phyloP scores from a whole-genome alignment of 1,140 invertebrate species.

The Ditylenchus dipsaci region DNA sequence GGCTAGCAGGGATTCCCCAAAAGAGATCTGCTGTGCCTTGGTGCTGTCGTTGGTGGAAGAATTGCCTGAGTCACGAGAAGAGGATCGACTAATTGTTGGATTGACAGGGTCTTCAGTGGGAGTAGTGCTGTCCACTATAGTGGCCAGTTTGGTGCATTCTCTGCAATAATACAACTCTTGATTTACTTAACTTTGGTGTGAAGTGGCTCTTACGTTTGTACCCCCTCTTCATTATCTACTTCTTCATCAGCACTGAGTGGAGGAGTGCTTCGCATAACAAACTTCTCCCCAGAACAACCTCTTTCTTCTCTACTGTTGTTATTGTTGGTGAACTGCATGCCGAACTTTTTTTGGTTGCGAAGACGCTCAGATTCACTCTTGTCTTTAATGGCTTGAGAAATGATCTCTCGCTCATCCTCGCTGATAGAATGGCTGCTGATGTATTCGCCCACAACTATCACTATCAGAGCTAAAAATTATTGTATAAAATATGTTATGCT shows the following conservation, averaged over 20 bases:
- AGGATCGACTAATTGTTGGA: not conserved
- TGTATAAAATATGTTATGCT: no score
- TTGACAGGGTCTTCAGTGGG: not conserved
- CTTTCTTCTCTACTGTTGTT: not conserved
- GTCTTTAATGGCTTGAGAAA: not conserved
- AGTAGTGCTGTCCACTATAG: not conserved
- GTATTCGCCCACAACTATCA: conserved; percentile 8
- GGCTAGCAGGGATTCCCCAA: not conserved
- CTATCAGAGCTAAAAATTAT: not conserved
- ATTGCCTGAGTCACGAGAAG: conserved; percentile 1
- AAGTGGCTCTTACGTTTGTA: not conserved
- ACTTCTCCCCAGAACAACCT: not conserved
- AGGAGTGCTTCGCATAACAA: not conserved
- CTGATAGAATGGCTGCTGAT: not conserved
- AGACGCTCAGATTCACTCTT: conserved; percentile 6
- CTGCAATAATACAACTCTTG: not conserved
- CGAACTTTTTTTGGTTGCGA: not conserved
- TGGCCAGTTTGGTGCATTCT: not conserved
- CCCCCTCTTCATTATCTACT: not conserved
- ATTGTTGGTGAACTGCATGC: not conserved
- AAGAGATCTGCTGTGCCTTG: conserved; percentile 10
- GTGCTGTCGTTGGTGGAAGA: conserved; percentile 1
- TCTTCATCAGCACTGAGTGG: not conserved
- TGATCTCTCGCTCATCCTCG: conserved; percentile 1
- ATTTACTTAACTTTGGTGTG: not conserved